phyloP scores from a whole-genome alignment of 2,888 invertebrate genomes.

The Uropetala carovei region DNA sequence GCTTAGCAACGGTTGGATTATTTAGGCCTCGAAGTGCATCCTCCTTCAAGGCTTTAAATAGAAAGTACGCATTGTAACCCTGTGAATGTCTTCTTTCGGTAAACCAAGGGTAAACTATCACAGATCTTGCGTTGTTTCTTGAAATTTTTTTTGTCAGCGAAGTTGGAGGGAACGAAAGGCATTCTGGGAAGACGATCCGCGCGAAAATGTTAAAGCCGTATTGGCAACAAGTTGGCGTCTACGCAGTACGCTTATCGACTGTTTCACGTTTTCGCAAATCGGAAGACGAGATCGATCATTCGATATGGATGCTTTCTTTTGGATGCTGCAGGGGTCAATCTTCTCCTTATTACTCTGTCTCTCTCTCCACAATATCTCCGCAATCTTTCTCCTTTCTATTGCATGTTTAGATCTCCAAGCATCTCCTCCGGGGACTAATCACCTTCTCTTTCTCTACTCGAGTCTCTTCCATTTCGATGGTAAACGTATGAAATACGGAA shows the following conservation, averaged over 20 bases:
- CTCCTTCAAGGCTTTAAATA: no score
- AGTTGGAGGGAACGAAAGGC: background rate
- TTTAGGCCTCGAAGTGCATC: no score
- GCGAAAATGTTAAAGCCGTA: background rate
- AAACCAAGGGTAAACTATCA: background rate
- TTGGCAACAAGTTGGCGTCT: background rate
- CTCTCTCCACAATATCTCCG: background rate
- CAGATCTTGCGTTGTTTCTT: background rate
- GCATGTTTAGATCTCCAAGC: no score
- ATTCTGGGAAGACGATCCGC: background rate
- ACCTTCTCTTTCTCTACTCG: no score
- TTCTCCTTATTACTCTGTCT: background rate
- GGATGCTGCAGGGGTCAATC: no score
- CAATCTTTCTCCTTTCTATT: background rate
- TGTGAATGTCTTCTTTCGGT: background rate
- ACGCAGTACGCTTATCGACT: background rate
- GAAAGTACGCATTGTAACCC: no score
- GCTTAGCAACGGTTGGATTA: no score
- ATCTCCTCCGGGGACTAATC: no score
- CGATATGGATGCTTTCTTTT: background rate
- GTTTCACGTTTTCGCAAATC: background rate
- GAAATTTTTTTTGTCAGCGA: background rate
- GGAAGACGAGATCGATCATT: background rate
- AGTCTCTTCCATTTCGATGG: no score
- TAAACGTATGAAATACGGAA: no score